Percentiles rank a stretch among this genome's conserved stretches.
Conservation (phyloP, 1,140 invertebrate species). For the Habropoda laboriosa region DNA sequence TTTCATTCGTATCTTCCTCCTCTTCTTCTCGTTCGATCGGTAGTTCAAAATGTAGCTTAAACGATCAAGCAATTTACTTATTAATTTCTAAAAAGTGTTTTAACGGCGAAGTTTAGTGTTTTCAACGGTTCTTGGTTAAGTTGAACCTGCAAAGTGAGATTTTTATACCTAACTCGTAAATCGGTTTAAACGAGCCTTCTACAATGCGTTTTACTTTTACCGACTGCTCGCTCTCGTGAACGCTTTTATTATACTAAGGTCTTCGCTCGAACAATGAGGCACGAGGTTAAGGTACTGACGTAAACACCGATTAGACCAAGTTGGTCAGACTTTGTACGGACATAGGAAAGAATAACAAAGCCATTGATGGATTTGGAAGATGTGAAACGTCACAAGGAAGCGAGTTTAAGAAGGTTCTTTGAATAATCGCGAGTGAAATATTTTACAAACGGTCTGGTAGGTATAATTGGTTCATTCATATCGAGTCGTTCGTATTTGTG, state of each 20-base stretch:
- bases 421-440: background rate
- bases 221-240: background rate
- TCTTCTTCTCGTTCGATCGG: background rate
- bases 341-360: background rate
- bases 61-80: no score
- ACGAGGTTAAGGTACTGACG: slow-evolving; percentile 6
- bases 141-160: background rate
- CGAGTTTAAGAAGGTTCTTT: background rate
- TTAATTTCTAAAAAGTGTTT: no score
- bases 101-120: background rate
- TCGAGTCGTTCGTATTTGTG: background rate
- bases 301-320: slow-evolving; percentile 18
- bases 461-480: background rate
- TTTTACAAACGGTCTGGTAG: background rate
- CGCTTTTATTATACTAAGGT: background rate
- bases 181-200: background rate
- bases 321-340: slow-evolving; percentile 13
- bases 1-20: background rate
- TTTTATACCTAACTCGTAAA: background rate
- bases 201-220: slow-evolving; percentile 19
- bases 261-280: slow-evolving; percentile 4
- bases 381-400: background rate
- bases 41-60: no score
- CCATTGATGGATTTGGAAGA: background rate
- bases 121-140: background rate